A percentile compares a stretch with the other conserved stretches of the same genome.
Conservation (phyloP, 2,797 vertebrate species). For the Eidolon dupreanum region DNA sequence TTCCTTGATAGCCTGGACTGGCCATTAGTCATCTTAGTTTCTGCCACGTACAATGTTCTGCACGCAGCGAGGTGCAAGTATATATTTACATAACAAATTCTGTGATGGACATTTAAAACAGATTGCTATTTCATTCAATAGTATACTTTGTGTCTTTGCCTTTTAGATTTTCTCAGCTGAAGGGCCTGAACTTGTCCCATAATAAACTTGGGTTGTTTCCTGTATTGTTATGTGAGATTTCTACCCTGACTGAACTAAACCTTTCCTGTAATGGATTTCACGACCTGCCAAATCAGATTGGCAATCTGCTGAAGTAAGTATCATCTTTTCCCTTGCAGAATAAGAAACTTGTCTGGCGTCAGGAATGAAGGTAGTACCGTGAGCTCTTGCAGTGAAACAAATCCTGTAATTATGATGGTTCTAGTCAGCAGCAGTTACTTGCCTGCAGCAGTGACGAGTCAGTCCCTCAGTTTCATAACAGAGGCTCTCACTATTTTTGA, state of each 20-base stretch:
- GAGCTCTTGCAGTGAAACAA: constrained; percentile 39
- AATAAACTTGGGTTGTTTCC: constrained; percentile 96
- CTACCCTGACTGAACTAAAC: constrained; percentile 94
- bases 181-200: constrained; percentile 96
- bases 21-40: neutral
- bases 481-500: neutral
- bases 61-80: neutral
- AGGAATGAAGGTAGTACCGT: neutral
- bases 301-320: constrained; percentile 92
- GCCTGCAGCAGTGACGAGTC: neutral
- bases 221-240: constrained; percentile 93
- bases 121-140: neutral
- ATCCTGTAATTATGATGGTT: neutral
- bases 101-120: neutral
- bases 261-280: constrained; percentile 94
- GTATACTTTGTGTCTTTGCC: constrained; percentile 66
- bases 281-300: constrained; percentile 89
- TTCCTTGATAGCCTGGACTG: neutral
- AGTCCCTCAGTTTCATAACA: neutral
- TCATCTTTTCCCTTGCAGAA: neutral
- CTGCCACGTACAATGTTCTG: neutral
- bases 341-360: neutral
- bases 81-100: constrained; percentile 29
- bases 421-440: neutral
- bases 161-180: constrained; percentile 95